Evolutionary conservation across 2,113 vertebrate species (phyloP).

Genomic region (Mus pahari): DNA sequence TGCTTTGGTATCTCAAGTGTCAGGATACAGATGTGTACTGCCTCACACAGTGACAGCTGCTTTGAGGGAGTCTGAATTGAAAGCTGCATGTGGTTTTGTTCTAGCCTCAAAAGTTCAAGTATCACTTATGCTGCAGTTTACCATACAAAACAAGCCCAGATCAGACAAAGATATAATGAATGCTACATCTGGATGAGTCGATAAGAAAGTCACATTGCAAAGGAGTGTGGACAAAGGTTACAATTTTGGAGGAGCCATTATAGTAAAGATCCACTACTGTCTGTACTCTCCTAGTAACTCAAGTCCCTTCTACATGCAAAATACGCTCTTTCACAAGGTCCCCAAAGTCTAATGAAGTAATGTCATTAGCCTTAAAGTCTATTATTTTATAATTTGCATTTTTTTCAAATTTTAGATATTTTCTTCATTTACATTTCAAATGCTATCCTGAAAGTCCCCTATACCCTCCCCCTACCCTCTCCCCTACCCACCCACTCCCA

Average conservation of each 20-base stretch:
- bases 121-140: not conserved
- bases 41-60: not conserved
- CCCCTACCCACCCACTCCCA: too few relatives aligned
- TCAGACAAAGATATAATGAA: not conserved
- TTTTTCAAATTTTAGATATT: too few relatives aligned
- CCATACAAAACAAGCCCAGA: too few relatives aligned
- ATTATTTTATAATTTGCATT: not conserved
- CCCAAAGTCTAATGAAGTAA: not conserved
- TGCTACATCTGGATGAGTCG: not conserved
- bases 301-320: not conserved
- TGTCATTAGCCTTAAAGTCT: too few relatives aligned
- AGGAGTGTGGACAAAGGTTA: not conserved
- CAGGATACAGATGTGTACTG: not conserved
- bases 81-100: not conserved
- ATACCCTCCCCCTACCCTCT: too few relatives aligned
- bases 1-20: not conserved
- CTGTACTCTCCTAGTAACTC: not conserved
- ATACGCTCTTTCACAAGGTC: not conserved
- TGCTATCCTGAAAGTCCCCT: too few relatives aligned
- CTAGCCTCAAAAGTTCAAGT: not conserved
- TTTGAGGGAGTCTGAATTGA: not conserved
- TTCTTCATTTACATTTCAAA: too few relatives aligned
- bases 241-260: not conserved
- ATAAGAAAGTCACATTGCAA: not conserved
- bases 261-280: not conserved